Evolutionary conservation across 2,113 vertebrate species (phyloP).

Genomic region (human (Homo sapiens)): DNA sequence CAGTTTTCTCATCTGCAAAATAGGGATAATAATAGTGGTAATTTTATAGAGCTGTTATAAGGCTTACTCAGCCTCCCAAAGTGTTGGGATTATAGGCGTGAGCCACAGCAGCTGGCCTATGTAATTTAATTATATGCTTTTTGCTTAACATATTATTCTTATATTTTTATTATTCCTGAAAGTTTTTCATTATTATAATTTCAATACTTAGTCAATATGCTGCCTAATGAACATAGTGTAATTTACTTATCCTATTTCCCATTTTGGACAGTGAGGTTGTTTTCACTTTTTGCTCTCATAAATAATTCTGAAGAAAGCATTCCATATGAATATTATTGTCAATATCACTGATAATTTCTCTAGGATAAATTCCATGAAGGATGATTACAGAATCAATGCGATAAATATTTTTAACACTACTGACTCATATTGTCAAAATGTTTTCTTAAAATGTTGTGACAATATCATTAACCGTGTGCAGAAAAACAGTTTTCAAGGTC

Average conservation of each 20-base stretch:
- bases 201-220: neutral
- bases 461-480: neutral
- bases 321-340: neutral
- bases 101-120: too few species aligned
- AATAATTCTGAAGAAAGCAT: constrained; percentile 10
- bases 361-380: neutral
- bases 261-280: neutral
- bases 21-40: too few species aligned
- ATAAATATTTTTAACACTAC: neutral
- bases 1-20: too few species aligned
- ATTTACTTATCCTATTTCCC: neutral
- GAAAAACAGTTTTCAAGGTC: constrained; percentile 37
- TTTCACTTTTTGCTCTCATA: constrained; percentile 29
- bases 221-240: neutral
- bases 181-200: neutral
- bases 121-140: neutral
- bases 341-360: neutral
- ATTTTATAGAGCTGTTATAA: too few species aligned
- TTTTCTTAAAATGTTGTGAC: constrained; percentile 23
- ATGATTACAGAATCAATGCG: neutral
- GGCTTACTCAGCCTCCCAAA: too few species aligned
- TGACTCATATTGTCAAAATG: neutral
- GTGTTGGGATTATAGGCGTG: too few species aligned
- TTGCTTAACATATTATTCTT: neutral
- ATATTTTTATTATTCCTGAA: neutral